Conservation (phyloP, 2,113 vertebrate species). For the Lepidothrix coronata region DNA sequence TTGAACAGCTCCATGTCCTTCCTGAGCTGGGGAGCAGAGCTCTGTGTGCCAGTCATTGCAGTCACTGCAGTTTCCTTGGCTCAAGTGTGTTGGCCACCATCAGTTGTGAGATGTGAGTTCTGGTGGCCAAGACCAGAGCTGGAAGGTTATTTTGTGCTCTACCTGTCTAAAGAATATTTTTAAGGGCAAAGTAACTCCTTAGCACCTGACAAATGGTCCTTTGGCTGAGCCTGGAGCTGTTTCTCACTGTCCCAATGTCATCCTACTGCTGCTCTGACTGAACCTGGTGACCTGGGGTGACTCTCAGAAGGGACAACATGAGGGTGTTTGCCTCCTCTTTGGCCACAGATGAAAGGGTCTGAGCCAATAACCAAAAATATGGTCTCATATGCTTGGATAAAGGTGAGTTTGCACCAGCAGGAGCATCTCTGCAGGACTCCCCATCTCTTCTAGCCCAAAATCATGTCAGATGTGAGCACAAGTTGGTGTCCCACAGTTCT, state of each 20-base stretch:
- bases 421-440: background rate
- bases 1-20: background rate
- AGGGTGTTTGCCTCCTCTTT: background rate
- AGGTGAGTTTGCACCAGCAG: background rate
- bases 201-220: background rate
- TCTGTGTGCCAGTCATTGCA: background rate
- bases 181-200: background rate
- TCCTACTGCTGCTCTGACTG: background rate
- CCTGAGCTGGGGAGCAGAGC: background rate
- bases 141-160: background rate
- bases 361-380: slow-evolving; percentile 16
- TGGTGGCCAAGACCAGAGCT: background rate
- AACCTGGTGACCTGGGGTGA: background rate
- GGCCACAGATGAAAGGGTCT: background rate
- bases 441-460: background rate
- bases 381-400: background rate
- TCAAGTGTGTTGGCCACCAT: background rate
- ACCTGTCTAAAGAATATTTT: background rate
- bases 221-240: background rate
- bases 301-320: background rate
- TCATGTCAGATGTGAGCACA: background rate
- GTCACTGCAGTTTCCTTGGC: background rate
- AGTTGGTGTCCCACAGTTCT: background rate
- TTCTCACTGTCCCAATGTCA: background rate
- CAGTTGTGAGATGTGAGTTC: background rate